Base-by-base conservation (phyloP, 2,888 invertebrate genomes). In the Xestia xanthographa region DNA sequence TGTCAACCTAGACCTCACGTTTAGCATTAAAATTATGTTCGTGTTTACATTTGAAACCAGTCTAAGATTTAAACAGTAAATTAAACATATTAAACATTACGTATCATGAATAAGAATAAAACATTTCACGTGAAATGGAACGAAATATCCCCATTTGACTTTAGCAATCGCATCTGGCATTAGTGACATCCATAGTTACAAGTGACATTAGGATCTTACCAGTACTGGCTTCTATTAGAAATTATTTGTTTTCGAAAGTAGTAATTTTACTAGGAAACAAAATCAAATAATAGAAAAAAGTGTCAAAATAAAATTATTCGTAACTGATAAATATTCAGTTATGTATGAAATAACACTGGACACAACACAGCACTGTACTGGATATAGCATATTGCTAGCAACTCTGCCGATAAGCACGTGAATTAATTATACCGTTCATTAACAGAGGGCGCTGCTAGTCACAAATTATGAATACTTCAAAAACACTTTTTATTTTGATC, bases 361-460 rank as follows among this genome's bases (percentile, higher is more conserved):
- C n/a, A n/a, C n/a, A n/a, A n/a, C n/a, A n/a, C n/a, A n/a, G n/a
- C n/a, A n/a, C n/a, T n/a, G n/a, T 12, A 17, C 34, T 43, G 22
- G 22, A 22, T 5, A 34, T 43, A 12, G 2, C 3, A 29, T n/a
- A n/a, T 48, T 20, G 26, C 56, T 76, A 43, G 86, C 68, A 82
- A 86, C 83, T 62, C 29, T 41, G 0, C 17, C 8, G 14, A 20
- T 17, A 34, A 26, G 4, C 22, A 38, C 17, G 11, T 43, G 11
- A 58, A 72, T 41, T 73, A 83, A 41, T 78, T 65, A 65, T 11
- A n/a, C 12, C 0, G 0, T 26, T 53, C 0, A 79, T 29, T 66
- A 84, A 79, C 60, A 83, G 83, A 83, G 66, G 87, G 71, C 83
- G 85, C 53, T 84, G 22, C 58, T 48, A 53, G 84, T 74, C 62